Evolutionary conservation across 2,797 vertebrate genomes (phyloP), one percentile per base, ranked within the genome.

Genomic region (Enteromius treurensis): DNA sequence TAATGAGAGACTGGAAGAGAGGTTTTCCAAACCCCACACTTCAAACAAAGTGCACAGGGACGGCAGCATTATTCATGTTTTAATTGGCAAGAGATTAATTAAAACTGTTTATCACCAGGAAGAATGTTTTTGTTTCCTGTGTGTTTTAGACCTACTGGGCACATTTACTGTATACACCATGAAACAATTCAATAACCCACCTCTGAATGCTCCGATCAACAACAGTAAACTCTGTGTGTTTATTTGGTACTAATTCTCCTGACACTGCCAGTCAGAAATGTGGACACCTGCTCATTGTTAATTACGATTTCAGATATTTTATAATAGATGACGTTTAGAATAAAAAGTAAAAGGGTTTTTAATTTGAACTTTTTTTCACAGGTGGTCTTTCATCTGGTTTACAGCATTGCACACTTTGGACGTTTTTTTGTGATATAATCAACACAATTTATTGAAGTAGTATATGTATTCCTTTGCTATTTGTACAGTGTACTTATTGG

Each of bases 61-160:
- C 5, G 14, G 74, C 40, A 77, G 70, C 69, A 84, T 87, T 90
- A 86, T 86, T 85, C 82, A 53, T 83, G 62, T 80, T 85, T 84
- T 85, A 86, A 88, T 84, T 87, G 82, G 74, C 83, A 74, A 65
- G 81, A 85, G 83, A 86, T 87, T 86, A 88, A 89, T 86, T 85
- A 85, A 79, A 80, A 76, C 75, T 84, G 81, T 88, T 87, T 86
- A 84, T 87, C 84, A 65, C 62, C 51, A 81, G 75, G 47, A 88
- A 71, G 65, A 79, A 82, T 77, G 78, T 70, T 77, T 80, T 76
- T 83, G 77, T 79, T 73, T 70, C 53, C 51, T 83, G 53, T 14
- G 42, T 73, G 73, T 86, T 68, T 87, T 67, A 74, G 62, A 64
- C 83, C 77, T 71, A 45, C 65, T 11, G 82, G 79, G 80, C 29